Evolutionary conservation across 2,113 vertebrate genomes (phyloP).

Genomic region (Uria aalge): DNA sequence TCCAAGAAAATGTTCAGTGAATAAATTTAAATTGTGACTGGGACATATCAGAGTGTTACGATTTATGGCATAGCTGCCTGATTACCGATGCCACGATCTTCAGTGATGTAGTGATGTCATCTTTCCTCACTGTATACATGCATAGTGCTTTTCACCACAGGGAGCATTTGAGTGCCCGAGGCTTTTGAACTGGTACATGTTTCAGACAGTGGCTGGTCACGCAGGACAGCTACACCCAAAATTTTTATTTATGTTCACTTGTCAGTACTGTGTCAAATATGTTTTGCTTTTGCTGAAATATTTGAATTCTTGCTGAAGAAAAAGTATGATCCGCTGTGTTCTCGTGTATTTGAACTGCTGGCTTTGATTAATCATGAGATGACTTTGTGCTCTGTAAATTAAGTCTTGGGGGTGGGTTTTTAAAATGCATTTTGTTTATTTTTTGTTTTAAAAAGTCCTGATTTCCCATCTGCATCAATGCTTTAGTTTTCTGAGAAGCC

Average conservation of each 20-base stretch:
- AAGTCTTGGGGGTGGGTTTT: neutral
- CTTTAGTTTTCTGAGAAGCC: neutral
- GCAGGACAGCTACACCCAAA: neutral
- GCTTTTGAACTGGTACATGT: neutral
- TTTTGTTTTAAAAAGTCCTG: neutral
- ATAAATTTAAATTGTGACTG: neutral
- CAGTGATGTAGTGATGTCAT: accelerated
- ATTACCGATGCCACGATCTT: neutral
- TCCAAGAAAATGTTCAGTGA: neutral
- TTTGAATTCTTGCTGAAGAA: neutral
- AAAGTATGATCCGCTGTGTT: neutral
- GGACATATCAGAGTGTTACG: neutral
- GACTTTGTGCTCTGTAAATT: neutral
- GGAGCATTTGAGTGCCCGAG: neutral
- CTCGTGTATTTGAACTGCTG: neutral
- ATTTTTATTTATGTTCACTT: neutral
- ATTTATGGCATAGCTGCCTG: neutral
- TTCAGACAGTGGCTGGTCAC: neutral
- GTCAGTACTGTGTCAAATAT: neutral
- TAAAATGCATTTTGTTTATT: neutral
- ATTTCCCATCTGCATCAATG: neutral
- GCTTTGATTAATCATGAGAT: neutral
- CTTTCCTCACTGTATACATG: neutral
- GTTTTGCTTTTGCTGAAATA: neutral
- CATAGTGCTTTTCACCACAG: neutral